These are phyloP conservation scores for Clavelina lepadiformis DNA, from an alignment of 23 tunicate species.

Conservation along the genomic window DNA sequence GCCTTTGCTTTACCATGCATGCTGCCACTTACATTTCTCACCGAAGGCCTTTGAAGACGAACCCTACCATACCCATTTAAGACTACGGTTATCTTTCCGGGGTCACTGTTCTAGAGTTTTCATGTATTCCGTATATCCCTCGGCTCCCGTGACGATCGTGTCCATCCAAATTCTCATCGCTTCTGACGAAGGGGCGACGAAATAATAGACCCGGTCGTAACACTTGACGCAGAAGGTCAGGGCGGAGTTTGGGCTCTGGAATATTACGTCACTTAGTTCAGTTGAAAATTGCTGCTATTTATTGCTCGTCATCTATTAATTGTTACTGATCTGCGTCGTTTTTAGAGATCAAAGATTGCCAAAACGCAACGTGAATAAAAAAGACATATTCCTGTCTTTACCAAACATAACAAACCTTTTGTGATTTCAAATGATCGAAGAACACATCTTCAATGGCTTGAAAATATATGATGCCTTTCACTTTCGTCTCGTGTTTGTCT, in stretches of 20 bases:
- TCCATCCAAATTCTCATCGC: conserved; percentile 96
- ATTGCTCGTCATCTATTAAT: too few species aligned
- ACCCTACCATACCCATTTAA: too few species aligned
- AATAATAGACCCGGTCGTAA: conserved; percentile 59
- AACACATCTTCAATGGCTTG: conserved; percentile 94
- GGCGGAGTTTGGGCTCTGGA: conserved; percentile 79
- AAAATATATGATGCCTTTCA: conserved; percentile 77
- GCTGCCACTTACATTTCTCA: too few species aligned
- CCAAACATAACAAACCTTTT: conserved; percentile 40
- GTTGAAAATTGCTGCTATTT: not conserved
- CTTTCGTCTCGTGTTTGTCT: conserved; percentile 86
- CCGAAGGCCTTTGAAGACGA: too few species aligned
- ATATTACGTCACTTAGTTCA: not conserved
- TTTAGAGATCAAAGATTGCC: too few species aligned
- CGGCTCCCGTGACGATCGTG: conserved; percentile 81
- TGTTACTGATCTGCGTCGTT: too few species aligned
- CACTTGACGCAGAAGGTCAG: conserved; percentile 92
- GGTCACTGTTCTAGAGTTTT: conserved; percentile 92
- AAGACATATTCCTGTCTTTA: too few species aligned
- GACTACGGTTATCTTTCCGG: too few species aligned
- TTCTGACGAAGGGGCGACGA: conserved; percentile 76
- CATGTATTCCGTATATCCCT: conserved; percentile 92
- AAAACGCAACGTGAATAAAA: too few species aligned
- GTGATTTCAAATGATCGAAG: conserved; percentile 83
- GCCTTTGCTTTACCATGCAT: too few species aligned